A percentile compares a stretch with the other conserved stretches of the same genome.
Conservation (phyloP, 2,888 invertebrate genomes). For the Leptinotarsa tumamoca region DNA sequence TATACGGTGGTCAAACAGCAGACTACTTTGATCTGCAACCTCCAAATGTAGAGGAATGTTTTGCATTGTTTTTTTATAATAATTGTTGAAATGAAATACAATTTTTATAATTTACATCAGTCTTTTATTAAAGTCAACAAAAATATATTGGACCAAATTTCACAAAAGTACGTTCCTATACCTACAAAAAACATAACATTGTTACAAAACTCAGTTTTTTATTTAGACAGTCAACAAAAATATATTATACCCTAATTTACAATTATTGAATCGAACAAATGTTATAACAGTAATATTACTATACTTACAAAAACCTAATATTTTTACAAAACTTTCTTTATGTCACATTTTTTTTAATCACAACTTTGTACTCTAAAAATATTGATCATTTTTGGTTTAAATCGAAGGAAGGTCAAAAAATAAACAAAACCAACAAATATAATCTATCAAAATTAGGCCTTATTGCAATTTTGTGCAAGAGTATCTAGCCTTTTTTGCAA, state of each 20-base stretch:
- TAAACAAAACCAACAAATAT: no score
- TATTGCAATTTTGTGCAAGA: conserved; percentile 2
- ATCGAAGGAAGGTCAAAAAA: not conserved
- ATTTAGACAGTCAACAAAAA: conserved; percentile 1
- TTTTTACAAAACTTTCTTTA: not conserved
- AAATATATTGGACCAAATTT: not conserved
- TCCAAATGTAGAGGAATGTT: conserved; percentile 20
- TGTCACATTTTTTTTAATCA: not conserved
- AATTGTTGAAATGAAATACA: conserved; percentile 11
- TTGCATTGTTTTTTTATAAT: not conserved
- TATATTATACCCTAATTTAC: not conserved
- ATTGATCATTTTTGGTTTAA: not conserved
- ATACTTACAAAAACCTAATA: not conserved
- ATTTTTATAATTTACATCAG: conserved; percentile 5
- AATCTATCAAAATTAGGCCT: not conserved
- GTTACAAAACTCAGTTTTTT: not conserved
- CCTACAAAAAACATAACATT: not conserved
- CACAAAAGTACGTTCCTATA: not conserved
- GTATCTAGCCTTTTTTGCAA: not conserved
- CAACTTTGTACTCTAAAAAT: not conserved
- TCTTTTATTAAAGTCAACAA: not conserved
- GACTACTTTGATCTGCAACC: conserved; percentile 27
- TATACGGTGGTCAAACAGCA: conserved; percentile 33
- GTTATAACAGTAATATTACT: not conserved
- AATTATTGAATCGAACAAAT: not conserved